A percentile compares a stretch with the other conserved stretches of the same genome.
Conservation (phyloP, 2,797 vertebrate species). For the Pogoniulus pusillus region DNA sequence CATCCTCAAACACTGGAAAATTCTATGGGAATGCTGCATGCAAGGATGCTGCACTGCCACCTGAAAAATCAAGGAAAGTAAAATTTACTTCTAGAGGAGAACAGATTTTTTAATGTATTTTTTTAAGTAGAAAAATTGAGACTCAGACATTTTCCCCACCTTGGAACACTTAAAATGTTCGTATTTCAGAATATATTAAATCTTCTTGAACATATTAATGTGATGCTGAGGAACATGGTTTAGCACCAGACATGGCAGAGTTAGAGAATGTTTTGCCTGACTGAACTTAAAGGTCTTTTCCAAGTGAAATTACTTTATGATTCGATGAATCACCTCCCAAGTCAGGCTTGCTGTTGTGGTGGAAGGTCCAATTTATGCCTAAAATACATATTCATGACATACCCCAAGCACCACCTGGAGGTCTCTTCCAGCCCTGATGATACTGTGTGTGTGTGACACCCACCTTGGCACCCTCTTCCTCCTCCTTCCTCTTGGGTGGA, state of each 20-base stretch:
- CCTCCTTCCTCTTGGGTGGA: no score
- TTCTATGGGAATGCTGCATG: background rate
- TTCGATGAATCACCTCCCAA: background rate
- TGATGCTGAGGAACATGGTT: no score
- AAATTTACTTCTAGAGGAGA: background rate
- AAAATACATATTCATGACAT: no score
- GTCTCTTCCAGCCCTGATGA: no score
- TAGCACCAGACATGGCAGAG: no score
- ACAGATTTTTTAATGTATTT: background rate
- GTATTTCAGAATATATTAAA: background rate
- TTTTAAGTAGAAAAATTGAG: background rate
- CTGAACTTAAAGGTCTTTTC: no score
- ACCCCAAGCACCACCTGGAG: no score
- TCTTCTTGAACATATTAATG: background rate
- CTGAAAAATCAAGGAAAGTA: background rate
- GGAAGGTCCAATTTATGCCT: no score
- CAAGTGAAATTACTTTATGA: no score
- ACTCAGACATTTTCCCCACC: background rate
- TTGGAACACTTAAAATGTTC: background rate
- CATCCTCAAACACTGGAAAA: background rate
- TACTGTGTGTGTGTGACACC: no score
- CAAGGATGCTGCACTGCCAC: background rate
- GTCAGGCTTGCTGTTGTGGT: background rate
- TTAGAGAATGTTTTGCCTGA: no score
- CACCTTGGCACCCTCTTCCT: no score